phyloP scores from a whole-genome alignment of 2,888 invertebrate species.

The Nephrotoma flavescens region DNA sequence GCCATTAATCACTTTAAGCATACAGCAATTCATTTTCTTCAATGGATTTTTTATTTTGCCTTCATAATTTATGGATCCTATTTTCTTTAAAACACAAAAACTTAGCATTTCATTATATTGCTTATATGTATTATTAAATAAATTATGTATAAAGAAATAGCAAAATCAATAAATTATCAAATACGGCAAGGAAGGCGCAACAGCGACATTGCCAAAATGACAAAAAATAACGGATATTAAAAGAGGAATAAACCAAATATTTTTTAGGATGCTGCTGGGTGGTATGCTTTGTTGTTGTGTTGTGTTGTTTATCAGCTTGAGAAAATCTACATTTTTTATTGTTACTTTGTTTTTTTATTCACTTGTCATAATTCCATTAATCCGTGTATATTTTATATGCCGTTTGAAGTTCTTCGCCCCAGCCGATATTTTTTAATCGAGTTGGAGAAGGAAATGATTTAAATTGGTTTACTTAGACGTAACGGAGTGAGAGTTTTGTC shows the following conservation, averaged over 20 bases:
- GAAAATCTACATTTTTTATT: not conserved
- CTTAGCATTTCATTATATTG: not conserved
- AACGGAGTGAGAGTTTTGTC: too few relatives aligned
- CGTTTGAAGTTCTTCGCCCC: too few relatives aligned
- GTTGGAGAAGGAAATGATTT: too few relatives aligned
- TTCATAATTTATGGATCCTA: not conserved
- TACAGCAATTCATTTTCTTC: not conserved
- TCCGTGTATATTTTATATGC: not conserved
- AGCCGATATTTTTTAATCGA: too few relatives aligned
- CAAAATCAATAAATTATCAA: not conserved
- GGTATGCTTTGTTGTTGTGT: not conserved
- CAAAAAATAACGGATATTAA: too few relatives aligned
- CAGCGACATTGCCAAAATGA: too few relatives aligned
- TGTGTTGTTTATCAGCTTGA: not conserved
- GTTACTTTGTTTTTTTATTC: not conserved
- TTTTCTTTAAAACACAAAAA: not conserved
- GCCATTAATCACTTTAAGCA: not conserved
- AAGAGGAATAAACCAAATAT: not conserved
- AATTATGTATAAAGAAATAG: not conserved
- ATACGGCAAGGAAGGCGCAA: not conserved
- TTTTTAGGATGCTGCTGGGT: not conserved
- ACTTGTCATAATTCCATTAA: not conserved
- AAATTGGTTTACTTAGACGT: too few relatives aligned
- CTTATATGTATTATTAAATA: not conserved
- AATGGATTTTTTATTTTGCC: not conserved